Evolutionary conservation across 2,888 invertebrate species (phyloP).

Genomic region (Polia nebulosa): DNA sequence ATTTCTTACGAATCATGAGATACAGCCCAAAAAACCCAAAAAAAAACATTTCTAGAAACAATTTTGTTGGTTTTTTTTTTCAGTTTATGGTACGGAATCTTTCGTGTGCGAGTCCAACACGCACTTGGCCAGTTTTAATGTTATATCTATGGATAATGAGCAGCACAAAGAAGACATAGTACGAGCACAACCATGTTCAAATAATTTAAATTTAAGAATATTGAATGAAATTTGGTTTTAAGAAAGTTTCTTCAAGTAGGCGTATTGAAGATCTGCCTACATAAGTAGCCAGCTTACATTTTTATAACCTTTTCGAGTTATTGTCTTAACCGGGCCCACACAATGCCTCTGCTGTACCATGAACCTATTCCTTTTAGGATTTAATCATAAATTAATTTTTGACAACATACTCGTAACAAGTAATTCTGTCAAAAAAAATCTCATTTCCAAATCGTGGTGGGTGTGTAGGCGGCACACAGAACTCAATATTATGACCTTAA

Average conservation of each 20-base stretch:
- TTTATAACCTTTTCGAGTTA: constrained; percentile 50
- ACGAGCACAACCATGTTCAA: constrained; percentile 34
- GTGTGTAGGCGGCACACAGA: constrained; percentile 76
- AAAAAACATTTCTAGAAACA: no score
- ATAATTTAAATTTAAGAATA: constrained; percentile 34
- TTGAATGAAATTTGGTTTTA: constrained; percentile 46
- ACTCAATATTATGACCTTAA: constrained; percentile 85
- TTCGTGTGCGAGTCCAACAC: no score
- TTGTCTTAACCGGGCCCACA: constrained; percentile 43
- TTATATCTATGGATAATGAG: constrained; percentile 53
- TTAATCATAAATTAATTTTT: constrained; percentile 26
- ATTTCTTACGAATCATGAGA: no score
- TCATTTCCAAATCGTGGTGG: constrained; percentile 57
- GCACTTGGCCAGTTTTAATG: no score
- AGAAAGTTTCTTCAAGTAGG: constrained; percentile 51
- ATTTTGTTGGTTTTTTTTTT: no score
- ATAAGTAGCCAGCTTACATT: constrained; percentile 46
- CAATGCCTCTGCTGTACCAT: constrained; percentile 14
- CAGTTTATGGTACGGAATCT: no score
- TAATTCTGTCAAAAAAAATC: constrained; percentile 50
- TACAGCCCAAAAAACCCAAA: no score
- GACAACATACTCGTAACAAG: constrained; percentile 18
- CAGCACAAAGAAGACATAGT: constrained; percentile 53
- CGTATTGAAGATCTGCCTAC: constrained; percentile 34
- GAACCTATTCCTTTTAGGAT: constrained; percentile 32